Evolutionary conservation across 2,797 vertebrate species (phyloP).

Genomic region (Mormyrops boulengeri): DNA sequence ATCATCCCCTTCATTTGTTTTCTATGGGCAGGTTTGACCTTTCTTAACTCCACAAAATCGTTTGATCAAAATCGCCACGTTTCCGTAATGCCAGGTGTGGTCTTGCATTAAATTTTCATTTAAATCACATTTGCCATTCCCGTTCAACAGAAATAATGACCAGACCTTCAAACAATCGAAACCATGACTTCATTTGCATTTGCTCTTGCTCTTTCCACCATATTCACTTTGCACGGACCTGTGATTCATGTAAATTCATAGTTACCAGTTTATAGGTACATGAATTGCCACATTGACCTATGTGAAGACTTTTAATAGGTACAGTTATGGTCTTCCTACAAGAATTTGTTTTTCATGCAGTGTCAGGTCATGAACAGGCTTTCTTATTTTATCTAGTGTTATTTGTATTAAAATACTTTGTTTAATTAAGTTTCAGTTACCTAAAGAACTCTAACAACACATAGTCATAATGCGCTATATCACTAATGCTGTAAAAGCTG

Average conservation of each 20-base stretch:
- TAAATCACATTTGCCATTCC: conserved; percentile 41
- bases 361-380: neutral
- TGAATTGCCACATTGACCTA: neutral
- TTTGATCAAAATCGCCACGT: conserved; percentile 54
- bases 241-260: neutral
- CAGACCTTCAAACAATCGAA: conserved; percentile 11
- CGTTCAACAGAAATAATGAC: conserved; percentile 19
- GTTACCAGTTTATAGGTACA: neutral
- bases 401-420: neutral
- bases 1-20: conserved; percentile 60
- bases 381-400: neutral
- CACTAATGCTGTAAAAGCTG: neutral
- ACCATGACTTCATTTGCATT: conserved; percentile 10
- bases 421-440: neutral
- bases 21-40: conserved; percentile 63
- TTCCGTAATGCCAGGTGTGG: conserved; percentile 51
- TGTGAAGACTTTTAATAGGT: neutral
- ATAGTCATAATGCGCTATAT: neutral
- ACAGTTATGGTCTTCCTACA: neutral
- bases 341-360: neutral
- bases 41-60: conserved; percentile 55
- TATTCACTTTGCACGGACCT: neutral
- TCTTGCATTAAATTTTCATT: conserved; percentile 53
- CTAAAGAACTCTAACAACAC: neutral
- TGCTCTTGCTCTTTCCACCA: neutral